Conservation (phyloP, 35 echinoderm and acorn worm genomes). For the Amphiura filiformis region DNA sequence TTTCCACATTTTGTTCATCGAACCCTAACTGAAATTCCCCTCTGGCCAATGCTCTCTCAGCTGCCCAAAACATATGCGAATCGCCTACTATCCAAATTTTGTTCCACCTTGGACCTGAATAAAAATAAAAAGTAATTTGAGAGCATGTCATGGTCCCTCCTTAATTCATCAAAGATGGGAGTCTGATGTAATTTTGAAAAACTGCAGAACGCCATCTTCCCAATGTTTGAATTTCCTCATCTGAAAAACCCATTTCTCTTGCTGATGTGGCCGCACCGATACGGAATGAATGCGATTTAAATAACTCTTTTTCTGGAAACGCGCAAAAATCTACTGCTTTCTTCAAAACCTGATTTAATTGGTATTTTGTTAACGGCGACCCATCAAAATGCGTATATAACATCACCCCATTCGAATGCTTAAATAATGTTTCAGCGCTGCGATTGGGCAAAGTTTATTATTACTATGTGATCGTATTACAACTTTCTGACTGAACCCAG, state of each 20-base stretch:
- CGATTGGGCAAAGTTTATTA: neutral
- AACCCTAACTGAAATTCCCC: neutral
- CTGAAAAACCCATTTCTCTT: neutral
- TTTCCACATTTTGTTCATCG: neutral
- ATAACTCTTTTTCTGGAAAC: neutral
- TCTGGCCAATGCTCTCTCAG: neutral
- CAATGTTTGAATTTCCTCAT: slow-evolving; percentile 9
- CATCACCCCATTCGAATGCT: neutral
- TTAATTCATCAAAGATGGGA: neutral
- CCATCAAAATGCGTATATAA: neutral
- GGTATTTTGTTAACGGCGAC: neutral
- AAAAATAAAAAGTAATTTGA: neutral
- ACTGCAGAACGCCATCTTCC: slow-evolving; percentile 3
- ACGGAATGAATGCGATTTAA: neutral
- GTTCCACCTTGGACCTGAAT: neutral
- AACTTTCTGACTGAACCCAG: neutral
- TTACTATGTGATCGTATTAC: neutral
- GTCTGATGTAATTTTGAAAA: neutral
- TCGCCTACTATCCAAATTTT: neutral
- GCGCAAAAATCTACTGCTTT: neutral
- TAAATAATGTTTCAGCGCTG: neutral
- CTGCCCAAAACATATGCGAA: neutral
- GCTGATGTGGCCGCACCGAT: slow-evolving; percentile 12
- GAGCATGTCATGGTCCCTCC: neutral
- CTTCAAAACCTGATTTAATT: neutral